Percentiles rank a stretch among this genome's conserved stretches.
Evolutionary conservation across 2,888 invertebrate genomes (phyloP).

Genomic region (Drepanosiphum platanoidis): DNA sequence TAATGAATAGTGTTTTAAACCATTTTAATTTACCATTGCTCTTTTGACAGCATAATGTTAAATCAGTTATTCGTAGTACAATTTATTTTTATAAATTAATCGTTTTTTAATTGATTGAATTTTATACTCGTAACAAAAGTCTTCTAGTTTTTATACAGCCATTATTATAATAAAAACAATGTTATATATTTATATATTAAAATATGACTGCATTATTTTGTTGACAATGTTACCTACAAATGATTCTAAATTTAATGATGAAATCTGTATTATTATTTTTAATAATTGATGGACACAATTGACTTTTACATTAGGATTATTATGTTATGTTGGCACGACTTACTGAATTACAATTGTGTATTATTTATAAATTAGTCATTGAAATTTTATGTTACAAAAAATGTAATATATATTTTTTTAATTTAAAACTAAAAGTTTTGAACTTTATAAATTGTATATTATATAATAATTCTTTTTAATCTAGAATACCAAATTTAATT

Average conservation of each 20-base stretch:
- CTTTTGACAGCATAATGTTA: conserved; percentile 10
- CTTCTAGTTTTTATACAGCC: conserved; percentile 1
- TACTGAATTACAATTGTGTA: not conserved
- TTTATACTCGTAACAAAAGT: conserved; percentile 25
- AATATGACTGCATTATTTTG: conserved; percentile 28
- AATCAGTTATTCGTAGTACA: conserved; percentile 30
- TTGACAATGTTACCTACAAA: not conserved
- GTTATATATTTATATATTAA: conserved; percentile 12
- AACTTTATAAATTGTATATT: not conserved
- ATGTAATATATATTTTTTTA: not conserved
- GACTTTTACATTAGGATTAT: conserved; percentile 22
- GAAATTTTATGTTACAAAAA: conserved; percentile 2
- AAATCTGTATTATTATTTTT: conserved; percentile 22
- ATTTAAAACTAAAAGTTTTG: not conserved
- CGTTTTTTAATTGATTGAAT: conserved; percentile 3
- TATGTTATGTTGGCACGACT: not conserved
- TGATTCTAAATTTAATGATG: conserved; percentile 16
- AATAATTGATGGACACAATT: not conserved
- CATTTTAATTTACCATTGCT: conserved; percentile 11
- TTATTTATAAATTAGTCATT: not conserved
- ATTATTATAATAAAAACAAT: conserved; percentile 32
- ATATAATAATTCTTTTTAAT: not conserved
- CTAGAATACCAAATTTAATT: no score
- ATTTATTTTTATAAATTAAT: conserved; percentile 44
- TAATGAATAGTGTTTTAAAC: conserved; percentile 17